Base-by-base conservation (phyloP, 1,140 invertebrate genomes). In the Rhynchophorus ferrugineus region DNA sequence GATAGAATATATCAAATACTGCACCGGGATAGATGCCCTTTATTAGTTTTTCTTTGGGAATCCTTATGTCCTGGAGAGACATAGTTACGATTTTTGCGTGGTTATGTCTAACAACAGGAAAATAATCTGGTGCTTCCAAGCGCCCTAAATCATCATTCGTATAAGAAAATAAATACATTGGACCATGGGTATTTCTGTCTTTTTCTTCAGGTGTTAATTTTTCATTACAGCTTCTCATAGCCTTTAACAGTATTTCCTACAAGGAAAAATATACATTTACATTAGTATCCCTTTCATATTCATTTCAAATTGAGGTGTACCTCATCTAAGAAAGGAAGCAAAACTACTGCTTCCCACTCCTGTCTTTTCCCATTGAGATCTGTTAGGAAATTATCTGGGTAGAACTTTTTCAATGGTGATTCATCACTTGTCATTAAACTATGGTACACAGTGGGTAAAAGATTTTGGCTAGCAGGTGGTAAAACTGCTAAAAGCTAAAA, bases 261-360 rank as follows among this genome's bases (percentile, higher is more conserved):
- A 72, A 69, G 58, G 14, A 9, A 43, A 17, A 49, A 37, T 49
- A 13, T 41, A 14, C 11, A 9, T 13, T 38, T 18, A 37, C n/a
- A 19, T 11, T 33, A 42, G 16, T 20, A 5, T 18, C 6, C 5
- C 8, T 19, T 8, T 42, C n/a, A 34, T 14, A 8, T 43, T 38
- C 14, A n/a, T 38, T 38, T 38, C 9, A 45, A 16, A 35, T 54
- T 37, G 21, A 56, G 17, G n/a, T n/a, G 48, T 45, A 63, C 85
- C 77, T 97, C 92, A 58, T 96, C 85, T 61, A 98, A 98, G 62
- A 98, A 97, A 1, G 95, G 95, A 63, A 98, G 94, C 0, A 98
- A 74, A 5, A 98, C 92, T 0, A 99, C 87, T 17, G 95, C 95
- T 71, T 99, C 95, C 95, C 95, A 99, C 52, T 96, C 91, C 61